Base-by-base conservation (phyloP, 2,113 vertebrate species). In the Lamprotornis superbus region DNA sequence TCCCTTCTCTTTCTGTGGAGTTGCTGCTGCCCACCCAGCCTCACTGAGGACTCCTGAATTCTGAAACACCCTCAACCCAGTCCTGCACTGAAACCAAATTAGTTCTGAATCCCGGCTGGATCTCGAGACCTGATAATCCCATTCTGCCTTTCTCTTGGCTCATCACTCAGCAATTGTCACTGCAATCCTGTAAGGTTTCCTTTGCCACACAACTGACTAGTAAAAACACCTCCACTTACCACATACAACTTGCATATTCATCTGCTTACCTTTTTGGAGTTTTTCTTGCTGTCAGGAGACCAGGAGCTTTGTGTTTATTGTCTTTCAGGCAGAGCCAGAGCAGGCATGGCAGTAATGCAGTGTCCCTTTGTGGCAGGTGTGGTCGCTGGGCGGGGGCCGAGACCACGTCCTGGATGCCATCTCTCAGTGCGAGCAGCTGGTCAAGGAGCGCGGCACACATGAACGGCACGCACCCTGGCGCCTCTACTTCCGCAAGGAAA, bases 381-480 rank as follows among this genome's bases (percentile, higher is more conserved):
- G 98, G 98, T 99, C 99, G 33, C 97, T 99, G 94, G 99, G 99
- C n/a, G 97, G 98, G 11, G 98, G 98, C 27, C 95, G 92, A 4
- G 99, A 99, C 60, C 99, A 99, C 0, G 96, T 99, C 78, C 98
- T 99, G 98, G 99, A 99, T 3, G 99, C 98, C 74, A 98, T 99
- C 80, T 99, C 98, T 13, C 99, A 99, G 97, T 99, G 99, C 22
- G 99, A 99, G 89, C 99, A 99, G 96, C 98, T 99, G 12, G 98
- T 98, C 16, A 98, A 96, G 94, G 98, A 98, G 79, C 97, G 71
- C 21, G 98, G 99, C 2, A 98, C 98, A 2, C 98, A 98, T 7
- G 99, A 99, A 60, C 98, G 98, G 79, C 98, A 99, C 2, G 97
- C 99, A 0, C 98, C 99, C 17, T 99, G 99, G 99, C 98, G 99